Percentiles rank a stretch among this genome's conserved stretches.
These are phyloP conservation scores for Habrosyne pyritoides DNA, from an alignment of 2,888 invertebrate species.

Conservation along the genomic window DNA sequence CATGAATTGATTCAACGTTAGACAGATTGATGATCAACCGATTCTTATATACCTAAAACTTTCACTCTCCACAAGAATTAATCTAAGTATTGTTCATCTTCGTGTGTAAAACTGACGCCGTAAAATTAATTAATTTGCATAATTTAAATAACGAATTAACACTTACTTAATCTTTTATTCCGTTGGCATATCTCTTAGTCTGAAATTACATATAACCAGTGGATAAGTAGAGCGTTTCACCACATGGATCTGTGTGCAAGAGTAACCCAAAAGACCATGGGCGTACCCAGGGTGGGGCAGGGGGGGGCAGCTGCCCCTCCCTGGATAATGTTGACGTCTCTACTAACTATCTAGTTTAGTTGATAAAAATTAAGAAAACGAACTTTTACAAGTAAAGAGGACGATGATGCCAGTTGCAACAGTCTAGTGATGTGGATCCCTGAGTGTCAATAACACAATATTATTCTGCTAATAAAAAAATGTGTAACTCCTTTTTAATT, in stretches of 20 bases:
- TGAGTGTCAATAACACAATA: too few species aligned
- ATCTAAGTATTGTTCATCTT: background rate
- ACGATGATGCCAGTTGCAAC: too few species aligned
- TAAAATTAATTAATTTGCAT: slow-evolving; percentile 15
- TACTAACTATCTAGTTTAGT: too few species aligned
- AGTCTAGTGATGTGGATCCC: too few species aligned
- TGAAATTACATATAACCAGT: slow-evolving; percentile 37
- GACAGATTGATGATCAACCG: background rate
- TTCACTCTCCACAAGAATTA: background rate
- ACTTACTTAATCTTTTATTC: slow-evolving; percentile 35
- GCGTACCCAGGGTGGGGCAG: too few species aligned
- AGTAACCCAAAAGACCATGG: slow-evolving; percentile 45
- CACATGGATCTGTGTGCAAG: slow-evolving; percentile 24
- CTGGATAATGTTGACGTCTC: too few species aligned
- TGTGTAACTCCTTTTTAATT: too few species aligned
- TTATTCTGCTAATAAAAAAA: too few species aligned
- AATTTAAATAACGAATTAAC: slow-evolving; percentile 34
- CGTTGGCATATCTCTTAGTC: slow-evolving; percentile 39
- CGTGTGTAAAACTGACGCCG: background rate
- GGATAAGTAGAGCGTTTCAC: slow-evolving; percentile 59
- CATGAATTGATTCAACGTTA: background rate
- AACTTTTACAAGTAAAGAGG: too few species aligned
- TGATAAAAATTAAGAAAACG: too few species aligned
- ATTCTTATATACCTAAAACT: background rate
- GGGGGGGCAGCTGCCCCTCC: too few species aligned